A percentile compares a stretch with the other conserved stretches of the same genome.
phyloP scores from a whole-genome alignment of 2,888 invertebrate genomes.

The Cheilosia vulpina region DNA sequence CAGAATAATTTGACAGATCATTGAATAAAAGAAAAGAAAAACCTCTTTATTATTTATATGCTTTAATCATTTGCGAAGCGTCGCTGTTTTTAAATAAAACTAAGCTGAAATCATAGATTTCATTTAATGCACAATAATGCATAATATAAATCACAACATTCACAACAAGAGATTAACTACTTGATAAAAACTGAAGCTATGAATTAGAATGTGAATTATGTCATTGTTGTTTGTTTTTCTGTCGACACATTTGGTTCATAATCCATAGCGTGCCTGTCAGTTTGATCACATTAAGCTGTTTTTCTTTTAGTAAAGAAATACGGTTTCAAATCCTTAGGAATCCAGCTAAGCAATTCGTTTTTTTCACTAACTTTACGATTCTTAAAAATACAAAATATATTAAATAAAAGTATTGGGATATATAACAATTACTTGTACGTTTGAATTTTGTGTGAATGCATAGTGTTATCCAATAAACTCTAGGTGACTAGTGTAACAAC shows the following conservation, averaged over 20 bases:
- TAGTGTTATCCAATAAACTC: too few relatives aligned
- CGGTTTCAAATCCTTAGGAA: not conserved
- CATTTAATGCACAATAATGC: too few relatives aligned
- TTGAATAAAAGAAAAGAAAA: too few relatives aligned
- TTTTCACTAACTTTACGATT: constrained; percentile 6
- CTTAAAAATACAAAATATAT: constrained; percentile 33
- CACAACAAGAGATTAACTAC: not conserved
- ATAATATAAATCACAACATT: too few relatives aligned
- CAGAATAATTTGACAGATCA: too few relatives aligned
- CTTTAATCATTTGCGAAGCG: too few relatives aligned
- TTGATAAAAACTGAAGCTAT: constrained; percentile 1
- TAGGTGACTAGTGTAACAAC: too few relatives aligned
- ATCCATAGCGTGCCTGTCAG: constrained; percentile 47
- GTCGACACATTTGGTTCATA: not conserved
- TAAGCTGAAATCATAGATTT: too few relatives aligned
- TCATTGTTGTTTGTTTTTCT: constrained; percentile 3
- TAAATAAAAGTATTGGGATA: constrained; percentile 2
- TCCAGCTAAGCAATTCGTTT: not conserved
- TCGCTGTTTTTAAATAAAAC: too few relatives aligned
- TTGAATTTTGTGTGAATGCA: constrained; percentile 44
- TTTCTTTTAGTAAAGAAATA: constrained; percentile 25
- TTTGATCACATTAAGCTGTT: constrained; percentile 64
- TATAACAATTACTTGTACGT: constrained; percentile 10
- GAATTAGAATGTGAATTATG: not conserved
- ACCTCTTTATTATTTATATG: too few relatives aligned